Percentiles rank a stretch among this genome's conserved stretches.
These are phyloP conservation scores for Athripsodes cinereus DNA, from an alignment of 2,888 invertebrate genomes.

Conservation along the genomic window DNA sequence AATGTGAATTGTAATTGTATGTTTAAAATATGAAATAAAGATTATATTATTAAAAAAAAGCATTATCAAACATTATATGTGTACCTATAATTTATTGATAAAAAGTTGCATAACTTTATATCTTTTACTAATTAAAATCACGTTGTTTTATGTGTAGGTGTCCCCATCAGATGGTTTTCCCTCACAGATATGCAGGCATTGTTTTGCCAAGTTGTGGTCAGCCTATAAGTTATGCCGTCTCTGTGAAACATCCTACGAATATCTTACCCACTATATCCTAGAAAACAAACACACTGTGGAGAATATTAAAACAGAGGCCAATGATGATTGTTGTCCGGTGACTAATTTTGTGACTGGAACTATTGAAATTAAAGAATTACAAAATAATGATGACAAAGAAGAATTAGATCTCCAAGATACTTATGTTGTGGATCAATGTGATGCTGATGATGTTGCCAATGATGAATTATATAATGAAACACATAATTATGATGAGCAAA, in stretches of 20 bases:
- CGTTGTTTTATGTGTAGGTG: too few species aligned
- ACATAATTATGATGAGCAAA: neutral
- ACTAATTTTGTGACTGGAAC: neutral
- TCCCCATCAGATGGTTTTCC: constrained; percentile 24
- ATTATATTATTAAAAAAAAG: too few species aligned
- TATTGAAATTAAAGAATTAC: constrained; percentile 2
- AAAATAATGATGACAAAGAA: constrained; percentile 1
- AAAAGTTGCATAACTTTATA: too few species aligned
- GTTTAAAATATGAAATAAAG: too few species aligned
- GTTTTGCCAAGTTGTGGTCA: constrained; percentile 23
- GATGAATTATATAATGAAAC: neutral
- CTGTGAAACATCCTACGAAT: constrained; percentile 18
- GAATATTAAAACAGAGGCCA: constrained; percentile 5
- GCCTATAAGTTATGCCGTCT: constrained; percentile 23
- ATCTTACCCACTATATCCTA: constrained; percentile 11
- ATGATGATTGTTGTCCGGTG: constrained; percentile 10
- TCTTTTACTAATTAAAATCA: too few species aligned
- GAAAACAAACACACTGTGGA: constrained; percentile 8
- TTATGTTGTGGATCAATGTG: neutral
- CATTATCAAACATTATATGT: too few species aligned
- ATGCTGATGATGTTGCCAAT: neutral
- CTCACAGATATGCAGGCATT: constrained; percentile 20
- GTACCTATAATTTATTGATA: constrained; percentile 6
- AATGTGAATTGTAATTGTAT: too few species aligned
- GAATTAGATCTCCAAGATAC: neutral